These are phyloP conservation scores for Tragelaphus scriptus DNA, from an alignment of 2,113 vertebrate genomes.

Conservation along the genomic window DNA sequence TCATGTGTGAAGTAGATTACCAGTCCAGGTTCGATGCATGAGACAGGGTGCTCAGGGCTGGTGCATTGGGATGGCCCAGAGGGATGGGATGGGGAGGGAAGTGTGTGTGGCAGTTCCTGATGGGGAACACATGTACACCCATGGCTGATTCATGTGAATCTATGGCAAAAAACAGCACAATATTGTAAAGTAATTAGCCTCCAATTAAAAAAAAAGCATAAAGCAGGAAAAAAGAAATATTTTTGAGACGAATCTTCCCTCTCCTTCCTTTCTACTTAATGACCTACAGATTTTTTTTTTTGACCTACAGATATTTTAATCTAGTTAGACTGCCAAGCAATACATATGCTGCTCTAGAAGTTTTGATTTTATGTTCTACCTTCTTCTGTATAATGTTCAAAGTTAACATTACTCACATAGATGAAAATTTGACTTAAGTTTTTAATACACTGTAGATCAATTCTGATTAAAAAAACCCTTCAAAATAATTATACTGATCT, in stretches of 20 bases:
- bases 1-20: background rate
- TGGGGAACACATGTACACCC: background rate
- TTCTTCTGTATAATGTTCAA: background rate
- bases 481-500: background rate
- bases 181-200: background rate
- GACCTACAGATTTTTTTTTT: constrained; percentile 76
- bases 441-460: background rate
- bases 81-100: background rate
- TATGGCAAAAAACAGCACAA: background rate
- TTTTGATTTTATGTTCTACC: background rate
- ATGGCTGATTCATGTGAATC: background rate
- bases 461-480: background rate
- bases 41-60: background rate
- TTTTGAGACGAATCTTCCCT: constrained; percentile 69
- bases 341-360: constrained; percentile 50
- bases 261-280: constrained; percentile 83
- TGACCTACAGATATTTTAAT: constrained; percentile 82
- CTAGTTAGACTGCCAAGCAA: constrained; percentile 71
- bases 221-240: constrained; percentile 48
- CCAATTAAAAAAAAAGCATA: background rate
- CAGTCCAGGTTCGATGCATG: background rate
- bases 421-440: background rate
- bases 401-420: background rate
- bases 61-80: background rate
- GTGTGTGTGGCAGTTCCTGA: background rate